Evolutionary conservation across 2,888 invertebrate species (phyloP).

Genomic region (Anoplius nigerrimus): DNA sequence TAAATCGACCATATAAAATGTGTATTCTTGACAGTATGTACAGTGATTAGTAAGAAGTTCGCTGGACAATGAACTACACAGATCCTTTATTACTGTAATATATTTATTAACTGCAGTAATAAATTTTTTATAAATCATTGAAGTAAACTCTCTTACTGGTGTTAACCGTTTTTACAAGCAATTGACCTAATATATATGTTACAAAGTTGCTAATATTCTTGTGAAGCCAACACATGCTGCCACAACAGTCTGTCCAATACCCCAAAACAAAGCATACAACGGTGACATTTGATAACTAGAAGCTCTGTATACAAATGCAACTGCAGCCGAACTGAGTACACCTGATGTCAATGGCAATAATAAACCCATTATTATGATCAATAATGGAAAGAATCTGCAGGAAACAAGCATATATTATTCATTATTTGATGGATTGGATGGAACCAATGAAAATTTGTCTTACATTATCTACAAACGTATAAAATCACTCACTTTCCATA

Average conservation of each 20-base stretch:
- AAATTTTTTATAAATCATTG: background rate
- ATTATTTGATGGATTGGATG: background rate
- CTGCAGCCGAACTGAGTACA: constrained; percentile 91
- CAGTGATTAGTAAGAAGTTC: no score
- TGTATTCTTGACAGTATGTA: no score
- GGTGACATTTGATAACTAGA: constrained; percentile 93
- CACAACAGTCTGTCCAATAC: constrained; percentile 93
- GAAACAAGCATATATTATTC: constrained; percentile 36
- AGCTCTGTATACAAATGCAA: constrained; percentile 95
- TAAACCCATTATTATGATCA: constrained; percentile 92
- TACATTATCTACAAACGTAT: background rate
- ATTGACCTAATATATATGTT: constrained; percentile 66
- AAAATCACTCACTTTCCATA: constrained; percentile 81
- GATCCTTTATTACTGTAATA: background rate
- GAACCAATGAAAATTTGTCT: background rate
- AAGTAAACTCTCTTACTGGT: constrained; percentile 8
- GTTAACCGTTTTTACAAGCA: background rate
- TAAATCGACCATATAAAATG: no score
- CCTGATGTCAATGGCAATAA: constrained; percentile 92
- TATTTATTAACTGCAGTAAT: constrained; percentile 2
- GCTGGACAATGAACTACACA: no score
- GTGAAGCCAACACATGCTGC: constrained; percentile 95
- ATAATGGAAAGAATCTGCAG: constrained; percentile 90
- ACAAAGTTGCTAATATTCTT: constrained; percentile 93
- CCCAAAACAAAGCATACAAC: constrained; percentile 95